A percentile compares a stretch with the other conserved stretches of the same genome.
Conservation (phyloP, 2,888 invertebrate species). For the Meganola albula region DNA sequence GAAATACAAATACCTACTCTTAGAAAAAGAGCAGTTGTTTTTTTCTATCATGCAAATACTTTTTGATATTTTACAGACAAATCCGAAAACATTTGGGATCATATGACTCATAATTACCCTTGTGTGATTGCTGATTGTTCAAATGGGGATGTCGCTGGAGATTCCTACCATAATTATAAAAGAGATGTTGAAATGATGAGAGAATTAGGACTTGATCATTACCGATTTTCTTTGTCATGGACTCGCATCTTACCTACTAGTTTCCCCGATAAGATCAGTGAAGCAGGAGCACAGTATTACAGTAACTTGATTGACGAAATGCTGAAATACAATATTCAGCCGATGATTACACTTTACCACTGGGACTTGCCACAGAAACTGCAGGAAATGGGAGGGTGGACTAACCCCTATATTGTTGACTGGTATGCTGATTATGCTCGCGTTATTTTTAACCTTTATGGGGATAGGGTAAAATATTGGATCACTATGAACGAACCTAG, state of each 20-base stretch:
- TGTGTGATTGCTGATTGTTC: conserved; percentile 68
- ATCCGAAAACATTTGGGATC: conserved; percentile 80
- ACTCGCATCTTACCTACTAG: conserved; percentile 79
- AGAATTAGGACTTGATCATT: conserved; percentile 64
- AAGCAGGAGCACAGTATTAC: conserved; percentile 50
- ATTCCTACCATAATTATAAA: conserved; percentile 77
- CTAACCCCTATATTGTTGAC: conserved; percentile 55
- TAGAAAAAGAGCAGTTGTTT: no score
- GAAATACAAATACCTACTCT: no score
- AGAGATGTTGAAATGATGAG: conserved; percentile 68
- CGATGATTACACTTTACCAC: conserved; percentile 75
- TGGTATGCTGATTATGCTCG: conserved; percentile 67
- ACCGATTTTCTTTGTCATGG: conserved; percentile 81
- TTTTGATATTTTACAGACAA: conserved; percentile 69
- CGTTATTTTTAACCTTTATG: conserved; percentile 52
- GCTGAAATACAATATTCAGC: conserved; percentile 76
- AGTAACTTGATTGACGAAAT: conserved; percentile 76
- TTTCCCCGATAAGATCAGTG: conserved; percentile 71
- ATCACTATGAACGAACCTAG: conserved; percentile 77
- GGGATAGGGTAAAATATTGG: conserved; percentile 70
- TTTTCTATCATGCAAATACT: no score
- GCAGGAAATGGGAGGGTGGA: conserved; percentile 73
- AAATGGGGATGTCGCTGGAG: conserved; percentile 77
- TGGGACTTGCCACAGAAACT: conserved; percentile 73
- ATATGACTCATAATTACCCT: conserved; percentile 60